A percentile compares a stretch with the other conserved stretches of the same genome.
Conservation (phyloP, 2,113 vertebrate genomes). For the Ramphastos sulfuratus region DNA sequence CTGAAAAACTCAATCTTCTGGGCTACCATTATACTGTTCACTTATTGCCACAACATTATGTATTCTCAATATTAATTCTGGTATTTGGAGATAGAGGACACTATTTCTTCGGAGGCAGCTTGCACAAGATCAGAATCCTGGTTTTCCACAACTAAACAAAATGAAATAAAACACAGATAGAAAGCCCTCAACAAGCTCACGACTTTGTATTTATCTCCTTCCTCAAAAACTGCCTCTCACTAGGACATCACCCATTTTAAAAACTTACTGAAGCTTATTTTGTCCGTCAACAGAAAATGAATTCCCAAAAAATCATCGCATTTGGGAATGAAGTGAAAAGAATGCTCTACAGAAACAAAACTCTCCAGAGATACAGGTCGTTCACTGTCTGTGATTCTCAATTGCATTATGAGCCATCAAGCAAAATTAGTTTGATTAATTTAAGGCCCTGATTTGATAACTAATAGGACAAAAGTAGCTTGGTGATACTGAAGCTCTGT, state of each 20-base stretch:
- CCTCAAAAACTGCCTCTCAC: not conserved
- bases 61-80: not conserved
- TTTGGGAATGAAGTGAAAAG: not conserved
- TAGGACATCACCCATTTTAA: not conserved
- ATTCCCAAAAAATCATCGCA: not conserved
- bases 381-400: not conserved
- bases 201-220: not conserved
- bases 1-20: not conserved
- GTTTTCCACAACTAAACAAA: not conserved
- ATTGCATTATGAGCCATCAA: not conserved
- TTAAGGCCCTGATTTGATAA: constrained; percentile 1
- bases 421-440: constrained; percentile 14
- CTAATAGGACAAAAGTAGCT: not conserved
- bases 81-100: not conserved
- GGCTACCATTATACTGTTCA: not conserved
- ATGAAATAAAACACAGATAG: not conserved
- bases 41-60: not conserved
- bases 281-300: not conserved
- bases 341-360: not conserved
- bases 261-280: not conserved
- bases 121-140: not conserved
- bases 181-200: not conserved
- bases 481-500: not conserved
- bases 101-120: not conserved
- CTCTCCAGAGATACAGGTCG: not conserved